Evolutionary conservation across 64 coral and sea anemone genomes (phyloP).

Genomic region (Actinia equina): DNA sequence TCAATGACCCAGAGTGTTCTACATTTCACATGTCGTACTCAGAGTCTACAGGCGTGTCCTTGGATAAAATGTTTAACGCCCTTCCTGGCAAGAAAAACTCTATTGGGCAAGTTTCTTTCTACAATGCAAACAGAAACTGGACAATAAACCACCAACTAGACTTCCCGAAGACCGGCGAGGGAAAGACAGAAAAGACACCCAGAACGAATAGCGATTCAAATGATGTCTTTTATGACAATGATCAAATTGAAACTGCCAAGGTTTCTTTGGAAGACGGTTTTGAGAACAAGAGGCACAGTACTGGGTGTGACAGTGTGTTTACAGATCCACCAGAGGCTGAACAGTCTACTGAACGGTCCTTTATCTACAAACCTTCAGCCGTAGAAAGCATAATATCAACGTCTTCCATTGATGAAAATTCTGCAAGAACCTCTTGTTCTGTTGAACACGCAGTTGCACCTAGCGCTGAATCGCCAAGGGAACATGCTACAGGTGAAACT

Average conservation of each 20-base stretch:
- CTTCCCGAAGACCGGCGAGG: not conserved
- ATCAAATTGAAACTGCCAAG: not conserved
- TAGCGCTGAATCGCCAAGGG: not conserved
- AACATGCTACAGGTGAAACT: not conserved
- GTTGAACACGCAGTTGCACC: not conserved
- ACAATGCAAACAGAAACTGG: not conserved
- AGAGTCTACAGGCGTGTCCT: not conserved
- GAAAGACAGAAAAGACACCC: not conserved
- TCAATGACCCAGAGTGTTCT: conserved; percentile 7
- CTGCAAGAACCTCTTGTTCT: not conserved
- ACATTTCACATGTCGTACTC: not conserved
- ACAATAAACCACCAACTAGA: not conserved
- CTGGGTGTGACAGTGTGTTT: not conserved
- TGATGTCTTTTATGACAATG: not conserved
- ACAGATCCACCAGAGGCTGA: not conserved
- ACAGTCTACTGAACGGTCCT: not conserved
- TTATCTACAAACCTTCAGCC: not conserved
- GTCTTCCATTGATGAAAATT: not conserved
- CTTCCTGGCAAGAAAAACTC: not conserved
- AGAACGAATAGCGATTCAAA: not conserved
- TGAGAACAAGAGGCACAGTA: not conserved
- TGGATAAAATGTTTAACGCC: not conserved
- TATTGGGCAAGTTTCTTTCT: not conserved
- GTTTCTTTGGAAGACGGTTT: not conserved
- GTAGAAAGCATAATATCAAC: not conserved